Evolutionary conservation across 2,888 invertebrate genomes (phyloP), one percentile per base, ranked within the genome.

Genomic region (Sesamia inferens): DNA sequence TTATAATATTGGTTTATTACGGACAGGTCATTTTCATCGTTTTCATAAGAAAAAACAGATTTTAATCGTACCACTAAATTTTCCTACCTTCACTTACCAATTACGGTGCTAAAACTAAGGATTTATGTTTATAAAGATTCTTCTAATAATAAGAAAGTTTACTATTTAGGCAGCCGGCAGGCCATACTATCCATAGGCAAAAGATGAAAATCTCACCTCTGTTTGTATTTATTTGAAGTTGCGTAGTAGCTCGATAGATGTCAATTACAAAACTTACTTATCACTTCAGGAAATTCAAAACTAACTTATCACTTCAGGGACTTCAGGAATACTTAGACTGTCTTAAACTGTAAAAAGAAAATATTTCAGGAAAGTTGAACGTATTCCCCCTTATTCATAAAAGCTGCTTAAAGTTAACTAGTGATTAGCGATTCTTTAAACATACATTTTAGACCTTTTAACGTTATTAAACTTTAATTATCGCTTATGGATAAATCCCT

Each of bases 1-100:
- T n/a, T n/a, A n/a, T 31, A 31, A 3, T 31, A 3, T 31, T 54
- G 55, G 47, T 68, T 59, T 64, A 78, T 63, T 77, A 42, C 24
- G 24, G 39, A 70, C 24, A 76, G 55, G 22, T 19, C 11, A 44
- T 31, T 31, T 31, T 3, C n/a, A n/a, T n/a, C n/a, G n/a, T 31
- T 74, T 64, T 58, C 31, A 7, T 59, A 13, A 47, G 31, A n/a
- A 8, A 55, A 59, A 19, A 16, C 11, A 61, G 11, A 39, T 61
- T 75, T 61, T 11, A 14, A 11, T 42, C 24, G 42, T 42, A 19
- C 62, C 5, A 51, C 42, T 58, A 64, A 14, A 59, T 65, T 59
- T 0, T 59, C 47, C 16, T 47, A 59, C 22, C 8, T 14, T 31
- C 24, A 51, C n/a, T 63, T 42, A 39, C 48, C 8, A n/a, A n/a